A percentile compares a stretch with the other conserved stretches of the same genome.
Evolutionary conservation across 2,888 invertebrate species (phyloP).

Genomic region (Cosmorhoe ocellata): DNA sequence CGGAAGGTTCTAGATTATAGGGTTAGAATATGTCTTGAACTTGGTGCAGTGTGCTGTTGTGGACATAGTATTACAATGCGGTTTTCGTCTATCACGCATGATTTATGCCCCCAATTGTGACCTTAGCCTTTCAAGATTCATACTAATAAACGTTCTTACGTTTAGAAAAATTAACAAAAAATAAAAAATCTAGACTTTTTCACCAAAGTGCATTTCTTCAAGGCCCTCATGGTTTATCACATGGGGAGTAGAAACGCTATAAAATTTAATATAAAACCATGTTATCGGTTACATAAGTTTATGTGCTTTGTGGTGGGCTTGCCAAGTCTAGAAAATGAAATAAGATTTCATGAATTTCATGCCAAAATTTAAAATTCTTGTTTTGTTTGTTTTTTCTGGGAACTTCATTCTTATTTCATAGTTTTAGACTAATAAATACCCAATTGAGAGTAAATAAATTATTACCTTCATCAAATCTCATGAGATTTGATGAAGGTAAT

Average conservation of each 20-base stretch:
- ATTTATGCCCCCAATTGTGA: slow-evolving; percentile 37
- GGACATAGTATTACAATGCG: slow-evolving; percentile 60
- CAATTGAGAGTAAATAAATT: no score
- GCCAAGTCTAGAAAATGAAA: slow-evolving; percentile 43
- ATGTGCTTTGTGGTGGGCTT: slow-evolving; percentile 53
- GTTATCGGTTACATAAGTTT: slow-evolving; percentile 75
- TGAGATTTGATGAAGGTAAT: no score
- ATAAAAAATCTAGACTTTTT: not conserved
- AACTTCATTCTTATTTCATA: slow-evolving; percentile 4
- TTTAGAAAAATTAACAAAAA: slow-evolving; percentile 2
- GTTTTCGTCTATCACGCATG: slow-evolving; percentile 46
- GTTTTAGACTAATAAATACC: no score
- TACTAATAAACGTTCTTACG: not conserved
- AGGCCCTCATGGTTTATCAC: slow-evolving; percentile 42
- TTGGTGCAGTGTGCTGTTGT: slow-evolving; percentile 66
- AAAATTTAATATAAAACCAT: slow-evolving; percentile 66
- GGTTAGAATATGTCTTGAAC: slow-evolving; percentile 70
- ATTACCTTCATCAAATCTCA: no score
- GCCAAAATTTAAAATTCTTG: slow-evolving; percentile 27
- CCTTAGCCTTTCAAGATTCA: not conserved
- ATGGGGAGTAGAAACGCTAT: slow-evolving; percentile 53
- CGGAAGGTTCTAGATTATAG: slow-evolving; percentile 78
- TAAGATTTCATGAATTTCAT: slow-evolving; percentile 27
- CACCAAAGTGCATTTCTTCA: slow-evolving; percentile 22
- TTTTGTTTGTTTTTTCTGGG: not conserved